Percentiles rank a stretch among this genome's conserved stretches.
These are phyloP conservation scores for Galerucella calmariensis DNA, from an alignment of 2,888 invertebrate species.

Conservation along the genomic window DNA sequence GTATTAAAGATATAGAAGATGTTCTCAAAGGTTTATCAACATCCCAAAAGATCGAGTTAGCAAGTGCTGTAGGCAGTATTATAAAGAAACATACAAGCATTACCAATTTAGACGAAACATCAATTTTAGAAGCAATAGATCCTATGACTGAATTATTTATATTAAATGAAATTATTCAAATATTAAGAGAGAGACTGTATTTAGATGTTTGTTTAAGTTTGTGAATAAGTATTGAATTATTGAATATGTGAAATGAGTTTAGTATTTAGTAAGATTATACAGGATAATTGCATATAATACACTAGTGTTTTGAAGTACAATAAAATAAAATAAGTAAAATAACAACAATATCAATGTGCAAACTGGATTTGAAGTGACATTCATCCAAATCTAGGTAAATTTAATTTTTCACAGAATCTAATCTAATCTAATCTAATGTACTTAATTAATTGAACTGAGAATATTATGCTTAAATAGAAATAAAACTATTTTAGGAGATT, in stretches of 20 bases:
- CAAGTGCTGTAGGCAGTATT: not conserved
- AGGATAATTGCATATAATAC: no score
- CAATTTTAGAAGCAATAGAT: conserved; percentile 8
- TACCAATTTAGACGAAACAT: not conserved
- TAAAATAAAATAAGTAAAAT: no score
- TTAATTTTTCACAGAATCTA: no score
- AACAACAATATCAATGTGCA: no score
- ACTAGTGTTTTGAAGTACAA: no score
- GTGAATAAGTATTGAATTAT: not conserved
- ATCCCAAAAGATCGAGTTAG: not conserved
- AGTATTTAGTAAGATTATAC: no score
- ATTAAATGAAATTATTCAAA: conserved; percentile 8
- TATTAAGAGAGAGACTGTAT: not conserved
- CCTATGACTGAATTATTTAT: conserved; percentile 4
- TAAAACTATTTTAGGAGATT: no score
- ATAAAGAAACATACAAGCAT: not conserved
- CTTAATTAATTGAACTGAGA: no score
- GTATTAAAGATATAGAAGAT: conserved; percentile 5
- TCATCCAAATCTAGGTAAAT: no score
- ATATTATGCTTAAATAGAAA: no score
- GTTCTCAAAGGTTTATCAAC: not conserved
- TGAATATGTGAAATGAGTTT: not conserved
- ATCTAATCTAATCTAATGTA: no score
- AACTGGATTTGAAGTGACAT: no score
- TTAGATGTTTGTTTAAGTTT: conserved; percentile 3